A percentile compares a stretch with the other conserved stretches of the same genome.
Evolutionary conservation across 1,140 invertebrate species (phyloP).

Genomic region (Psix sp.): DNA sequence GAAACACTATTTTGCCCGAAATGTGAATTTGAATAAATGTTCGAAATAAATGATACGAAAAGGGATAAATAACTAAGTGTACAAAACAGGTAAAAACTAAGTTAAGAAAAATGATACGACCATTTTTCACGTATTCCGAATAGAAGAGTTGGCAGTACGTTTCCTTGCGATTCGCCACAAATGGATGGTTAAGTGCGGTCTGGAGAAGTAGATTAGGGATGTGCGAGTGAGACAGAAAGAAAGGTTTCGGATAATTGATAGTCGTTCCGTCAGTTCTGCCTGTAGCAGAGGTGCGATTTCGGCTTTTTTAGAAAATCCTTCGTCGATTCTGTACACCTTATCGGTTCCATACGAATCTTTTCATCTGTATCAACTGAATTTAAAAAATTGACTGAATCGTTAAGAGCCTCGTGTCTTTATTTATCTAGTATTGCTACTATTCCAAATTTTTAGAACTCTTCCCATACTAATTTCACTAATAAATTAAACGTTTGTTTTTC

Average conservation of each 20-base stretch:
- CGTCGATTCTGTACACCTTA: slow-evolving; percentile 44
- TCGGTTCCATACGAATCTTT: slow-evolving; percentile 44
- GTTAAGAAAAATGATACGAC: slow-evolving; percentile 55
- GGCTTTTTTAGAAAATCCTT: slow-evolving; percentile 52
- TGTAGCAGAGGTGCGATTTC: slow-evolving; percentile 35
- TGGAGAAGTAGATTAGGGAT: slow-evolving; percentile 67
- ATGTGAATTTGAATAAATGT: no score
- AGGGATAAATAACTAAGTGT: no score
- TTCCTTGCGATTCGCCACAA: slow-evolving; percentile 51
- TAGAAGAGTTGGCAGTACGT: slow-evolving; percentile 44
- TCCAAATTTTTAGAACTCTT: no score
- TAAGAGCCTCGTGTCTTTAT: no score
- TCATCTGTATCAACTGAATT: slow-evolving; percentile 29
- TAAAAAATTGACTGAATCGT: no score
- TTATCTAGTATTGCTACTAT: no score
- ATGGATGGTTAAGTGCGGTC: slow-evolving; percentile 60
- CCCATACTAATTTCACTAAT: no score
- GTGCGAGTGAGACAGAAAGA: slow-evolving; percentile 52
- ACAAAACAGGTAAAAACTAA: slow-evolving; percentile 45
- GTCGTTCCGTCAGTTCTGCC: slow-evolving; percentile 55
- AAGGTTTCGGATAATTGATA: slow-evolving; percentile 67
- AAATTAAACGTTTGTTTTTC: no score
- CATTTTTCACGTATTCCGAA: slow-evolving; percentile 61
- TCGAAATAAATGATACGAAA: no score
- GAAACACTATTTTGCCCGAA: no score